phyloP scores from a whole-genome alignment of 2,113 vertebrate species.

The Cariama cristata region DNA sequence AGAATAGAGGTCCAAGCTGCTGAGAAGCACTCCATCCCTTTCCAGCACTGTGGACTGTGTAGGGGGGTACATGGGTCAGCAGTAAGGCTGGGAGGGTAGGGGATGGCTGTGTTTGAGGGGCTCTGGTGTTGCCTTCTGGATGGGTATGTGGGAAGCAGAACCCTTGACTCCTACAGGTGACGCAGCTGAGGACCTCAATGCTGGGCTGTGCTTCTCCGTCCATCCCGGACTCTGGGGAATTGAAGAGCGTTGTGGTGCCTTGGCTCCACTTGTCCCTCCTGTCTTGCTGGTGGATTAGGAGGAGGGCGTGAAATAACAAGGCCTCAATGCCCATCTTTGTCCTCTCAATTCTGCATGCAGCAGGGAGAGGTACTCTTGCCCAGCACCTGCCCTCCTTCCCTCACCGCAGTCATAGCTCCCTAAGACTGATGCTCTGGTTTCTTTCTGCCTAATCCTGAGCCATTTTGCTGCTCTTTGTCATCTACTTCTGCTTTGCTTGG shows the following conservation, averaged over 20 bases:
- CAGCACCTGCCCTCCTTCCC: background rate
- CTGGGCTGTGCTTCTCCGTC: background rate
- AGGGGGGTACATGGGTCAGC: accelerated
- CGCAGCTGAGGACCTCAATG: background rate
- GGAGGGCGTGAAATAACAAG: background rate
- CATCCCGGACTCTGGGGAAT: background rate
- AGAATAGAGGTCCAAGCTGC: background rate
- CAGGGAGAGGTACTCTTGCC: background rate
- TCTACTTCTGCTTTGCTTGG: background rate
- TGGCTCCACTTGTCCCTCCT: background rate
- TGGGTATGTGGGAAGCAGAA: background rate
- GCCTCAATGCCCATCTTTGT: background rate
- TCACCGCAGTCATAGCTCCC: background rate
- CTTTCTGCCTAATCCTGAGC: background rate
- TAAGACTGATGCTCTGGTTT: background rate
- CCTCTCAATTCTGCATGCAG: background rate
- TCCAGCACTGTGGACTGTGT: accelerated
- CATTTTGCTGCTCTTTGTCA: background rate
- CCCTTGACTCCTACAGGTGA: background rate
- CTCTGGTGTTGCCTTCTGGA: background rate
- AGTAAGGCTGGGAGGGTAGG: background rate
- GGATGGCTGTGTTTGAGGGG: too few species aligned
- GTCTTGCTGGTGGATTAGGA: background rate
- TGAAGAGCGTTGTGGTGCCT: background rate
- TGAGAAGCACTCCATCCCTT: background rate